Conservation (phyloP, 2,888 invertebrate species). For the Perithous albicinctus region DNA sequence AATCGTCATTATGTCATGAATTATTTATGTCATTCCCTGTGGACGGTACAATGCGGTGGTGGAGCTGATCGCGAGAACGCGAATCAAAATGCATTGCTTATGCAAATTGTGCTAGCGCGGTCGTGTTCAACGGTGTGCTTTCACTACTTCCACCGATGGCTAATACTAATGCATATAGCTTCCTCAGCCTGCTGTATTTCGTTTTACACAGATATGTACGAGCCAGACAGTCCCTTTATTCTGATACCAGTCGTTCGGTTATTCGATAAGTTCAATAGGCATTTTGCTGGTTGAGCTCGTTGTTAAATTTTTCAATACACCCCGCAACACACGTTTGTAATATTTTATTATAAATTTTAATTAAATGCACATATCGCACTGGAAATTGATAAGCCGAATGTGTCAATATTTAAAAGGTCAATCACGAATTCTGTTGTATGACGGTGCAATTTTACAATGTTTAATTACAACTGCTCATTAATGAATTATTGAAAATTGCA, state of each 20-base stretch:
- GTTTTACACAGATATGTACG: conserved; percentile 4
- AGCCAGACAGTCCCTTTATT: conserved; percentile 19
- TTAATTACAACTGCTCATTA: not conserved
- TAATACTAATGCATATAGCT: conserved; percentile 30
- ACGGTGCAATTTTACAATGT: not conserved
- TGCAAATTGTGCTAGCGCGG: conserved; percentile 77
- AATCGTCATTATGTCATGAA: conserved; percentile 81
- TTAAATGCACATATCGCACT: not conserved
- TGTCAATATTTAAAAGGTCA: not conserved
- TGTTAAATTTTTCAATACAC: not conserved
- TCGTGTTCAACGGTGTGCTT: conserved; percentile 39
- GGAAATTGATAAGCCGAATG: not conserved
- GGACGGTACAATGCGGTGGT: conserved; percentile 74
- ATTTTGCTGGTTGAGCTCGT: not conserved
- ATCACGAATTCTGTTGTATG: not conserved
- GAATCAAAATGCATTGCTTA: conserved; percentile 85
- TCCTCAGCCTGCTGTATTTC: not conserved
- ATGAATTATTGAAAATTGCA: not conserved
- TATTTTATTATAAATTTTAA: not conserved
- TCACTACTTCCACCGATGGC: conserved; percentile 25
- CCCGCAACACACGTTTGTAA: not conserved
- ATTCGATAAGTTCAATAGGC: not conserved
- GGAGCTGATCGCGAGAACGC: conserved; percentile 67
- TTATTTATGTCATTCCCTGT: conserved; percentile 82
- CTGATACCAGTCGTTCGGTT: not conserved